phyloP scores from a whole-genome alignment of 2,797 vertebrate species.

The Coranthus polyacanthus region DNA sequence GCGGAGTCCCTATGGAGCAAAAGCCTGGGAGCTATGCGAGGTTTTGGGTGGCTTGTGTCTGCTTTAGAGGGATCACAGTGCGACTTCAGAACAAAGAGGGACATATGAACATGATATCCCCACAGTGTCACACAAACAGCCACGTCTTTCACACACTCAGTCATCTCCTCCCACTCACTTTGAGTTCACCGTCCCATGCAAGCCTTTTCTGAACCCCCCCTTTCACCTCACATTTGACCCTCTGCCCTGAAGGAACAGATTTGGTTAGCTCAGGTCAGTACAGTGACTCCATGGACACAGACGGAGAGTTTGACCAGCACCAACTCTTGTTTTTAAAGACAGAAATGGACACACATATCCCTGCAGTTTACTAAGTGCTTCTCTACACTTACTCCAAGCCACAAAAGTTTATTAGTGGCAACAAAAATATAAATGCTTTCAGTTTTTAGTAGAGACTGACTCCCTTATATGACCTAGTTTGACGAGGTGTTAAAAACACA shows the following conservation, averaged over 20 bases:
- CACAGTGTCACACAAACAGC: conserved; percentile 72
- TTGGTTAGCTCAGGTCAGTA: conserved; percentile 55
- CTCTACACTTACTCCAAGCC: too few relatives aligned
- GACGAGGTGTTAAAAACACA: too few relatives aligned
- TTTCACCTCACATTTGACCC: conserved; percentile 48
- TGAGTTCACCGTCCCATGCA: conserved; percentile 47
- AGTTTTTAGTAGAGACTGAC: too few relatives aligned
- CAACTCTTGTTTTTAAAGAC: too few relatives aligned
- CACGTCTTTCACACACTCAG: conserved; percentile 66
- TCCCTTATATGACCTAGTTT: too few relatives aligned
- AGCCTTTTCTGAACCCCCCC: conserved; percentile 31
- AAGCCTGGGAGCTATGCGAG: conserved; percentile 67
- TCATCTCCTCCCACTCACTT: conserved; percentile 55
- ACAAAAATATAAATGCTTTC: too few relatives aligned
- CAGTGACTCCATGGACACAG: conserved; percentile 25
- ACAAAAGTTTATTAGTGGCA: too few relatives aligned
- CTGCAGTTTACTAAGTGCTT: too few relatives aligned
- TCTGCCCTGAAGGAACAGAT: conserved; percentile 56
- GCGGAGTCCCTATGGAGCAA: conserved; percentile 46
- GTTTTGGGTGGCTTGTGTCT: conserved; percentile 77
- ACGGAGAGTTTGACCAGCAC: background rate
- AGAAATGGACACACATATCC: too few relatives aligned
- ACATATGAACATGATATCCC: conserved; percentile 79
- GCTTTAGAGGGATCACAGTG: conserved; percentile 65
- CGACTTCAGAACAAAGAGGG: conserved; percentile 76